Evolutionary conservation across 2,113 vertebrate species (phyloP), one percentile per base, ranked within the genome.

Genomic region (Orycteropus afer): DNA sequence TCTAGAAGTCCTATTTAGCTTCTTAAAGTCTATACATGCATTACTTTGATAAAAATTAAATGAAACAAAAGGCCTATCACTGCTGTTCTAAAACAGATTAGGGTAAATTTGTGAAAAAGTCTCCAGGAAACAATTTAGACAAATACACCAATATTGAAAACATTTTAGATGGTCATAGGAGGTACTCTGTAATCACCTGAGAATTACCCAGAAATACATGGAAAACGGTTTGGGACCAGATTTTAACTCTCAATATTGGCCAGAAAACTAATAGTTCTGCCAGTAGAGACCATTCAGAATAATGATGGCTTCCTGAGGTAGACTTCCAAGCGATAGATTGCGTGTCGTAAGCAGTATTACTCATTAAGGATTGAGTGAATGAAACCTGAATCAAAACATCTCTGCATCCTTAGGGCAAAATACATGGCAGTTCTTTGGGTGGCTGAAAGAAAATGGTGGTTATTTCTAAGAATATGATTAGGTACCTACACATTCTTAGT

Each of bases 1-100:
- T 23, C 34, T 83, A 42, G 86, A 78, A 74, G 29, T 95, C 29
- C 47, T 93, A 14, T 82, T 92, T 59, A 34, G 40, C 34, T 89
- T 79, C 32, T 78, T 92, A 53, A 53, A 63, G 40, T 74, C 37
- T 34, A 14, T 82, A 22, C 17, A 1, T 90, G 10, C 0, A 59
- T 86, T 79, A 76, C 32, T 74, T 92, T 79, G 18, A 93, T 86
- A 86, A 86, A 82, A 71, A 63, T 47, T 81, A 89, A 85, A 53
- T 84, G 25, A 63, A 86, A 76, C 27, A 45, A 76, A 95, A 76
- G 29, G 6, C 18, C 1, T 57, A 34, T 57, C 25, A 49, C 42
- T 90, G 27, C 77, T 94, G 14, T 49, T 22, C 61, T 93, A 81
- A 93, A 37, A 40, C 23, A 95, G 25, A 34, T 42, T n/a, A 81